Evolutionary conservation across 2,113 vertebrate species (phyloP).

Genomic region (Phalacrocorax carbo): DNA sequence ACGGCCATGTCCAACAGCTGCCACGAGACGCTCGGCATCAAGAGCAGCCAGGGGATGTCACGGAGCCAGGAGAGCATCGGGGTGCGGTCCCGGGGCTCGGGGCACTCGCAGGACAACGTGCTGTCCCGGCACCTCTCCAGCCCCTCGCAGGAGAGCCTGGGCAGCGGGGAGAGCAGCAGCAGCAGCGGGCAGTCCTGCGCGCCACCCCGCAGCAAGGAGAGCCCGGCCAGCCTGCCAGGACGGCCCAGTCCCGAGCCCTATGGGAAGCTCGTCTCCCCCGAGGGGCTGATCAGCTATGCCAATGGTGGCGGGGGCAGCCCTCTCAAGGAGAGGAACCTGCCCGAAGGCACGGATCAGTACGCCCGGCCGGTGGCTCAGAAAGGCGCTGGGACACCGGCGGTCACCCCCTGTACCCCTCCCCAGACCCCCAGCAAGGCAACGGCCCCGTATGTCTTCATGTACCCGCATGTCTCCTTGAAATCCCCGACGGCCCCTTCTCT

Average conservation of each 20-base stretch:
- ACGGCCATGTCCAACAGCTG: constrained; percentile 83
- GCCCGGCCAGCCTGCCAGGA: background rate
- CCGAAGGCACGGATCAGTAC: constrained; percentile 84
- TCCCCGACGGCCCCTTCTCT: background rate
- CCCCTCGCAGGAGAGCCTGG: constrained; percentile 78
- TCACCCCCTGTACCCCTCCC: constrained; percentile 53
- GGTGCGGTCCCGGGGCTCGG: constrained; percentile 84
- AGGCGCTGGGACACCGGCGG: background rate
- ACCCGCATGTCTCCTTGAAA: constrained; percentile 64
- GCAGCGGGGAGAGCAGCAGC: constrained; percentile 63
- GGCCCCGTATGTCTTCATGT: constrained; percentile 65
- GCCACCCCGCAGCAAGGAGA: background rate
- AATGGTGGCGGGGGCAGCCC: background rate
- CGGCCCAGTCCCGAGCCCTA: background rate
- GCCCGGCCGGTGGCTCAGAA: constrained; percentile 31
- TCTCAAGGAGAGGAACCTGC: constrained; percentile 85
- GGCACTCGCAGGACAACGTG: constrained; percentile 84
- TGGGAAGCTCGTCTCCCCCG: background rate
- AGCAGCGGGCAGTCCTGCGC: constrained; percentile 48
- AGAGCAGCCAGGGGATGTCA: constrained; percentile 75
- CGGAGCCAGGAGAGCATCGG: constrained; percentile 92
- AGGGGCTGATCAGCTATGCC: constrained; percentile 13
- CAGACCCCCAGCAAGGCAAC: constrained; percentile 61
- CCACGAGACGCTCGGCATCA: constrained; percentile 74
- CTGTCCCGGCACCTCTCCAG: constrained; percentile 57